phyloP scores from a whole-genome alignment of 1,140 invertebrate genomes.

The Drosophila insularis region DNA sequence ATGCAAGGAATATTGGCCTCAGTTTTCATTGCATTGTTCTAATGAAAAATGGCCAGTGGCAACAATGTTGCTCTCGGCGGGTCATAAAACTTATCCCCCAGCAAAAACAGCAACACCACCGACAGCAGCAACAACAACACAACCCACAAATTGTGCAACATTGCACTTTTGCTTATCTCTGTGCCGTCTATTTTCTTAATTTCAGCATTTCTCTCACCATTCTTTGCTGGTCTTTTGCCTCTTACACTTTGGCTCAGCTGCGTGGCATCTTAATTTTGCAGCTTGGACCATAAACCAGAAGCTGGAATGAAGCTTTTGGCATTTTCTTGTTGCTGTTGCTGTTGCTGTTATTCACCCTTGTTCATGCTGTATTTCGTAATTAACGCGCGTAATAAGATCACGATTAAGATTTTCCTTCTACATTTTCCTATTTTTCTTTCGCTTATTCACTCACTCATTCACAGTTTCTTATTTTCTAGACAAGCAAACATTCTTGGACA shows the following conservation, averaged over 20 bases:
- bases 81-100: conserved; percentile 66
- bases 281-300: conserved; percentile 47
- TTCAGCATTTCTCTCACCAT: conserved; percentile 36
- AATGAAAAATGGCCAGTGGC: conserved; percentile 69
- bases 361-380: conserved; percentile 62
- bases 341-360: conserved; percentile 31
- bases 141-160: conserved; percentile 60
- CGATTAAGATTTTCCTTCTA: conserved; percentile 65
- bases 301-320: conserved; percentile 24
- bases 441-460: neutral
- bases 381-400: conserved; percentile 78
- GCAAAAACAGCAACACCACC: conserved; percentile 42
- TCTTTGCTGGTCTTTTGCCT: neutral
- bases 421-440: neutral
- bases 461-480: conserved; percentile 3
- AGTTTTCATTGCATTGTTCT: conserved; percentile 61
- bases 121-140: conserved; percentile 16
- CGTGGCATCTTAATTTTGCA: conserved; percentile 62
- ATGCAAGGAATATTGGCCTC: conserved; percentile 34
- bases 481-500: conserved; percentile 25
- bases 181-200: conserved; percentile 73
- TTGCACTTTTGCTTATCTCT: conserved; percentile 71
- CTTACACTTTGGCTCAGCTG: conserved; percentile 21
- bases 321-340: conserved; percentile 15
- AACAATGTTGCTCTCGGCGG: conserved; percentile 67